Evolutionary conservation across 2,113 vertebrate species (phyloP).

Genomic region (Pica pica): DNA sequence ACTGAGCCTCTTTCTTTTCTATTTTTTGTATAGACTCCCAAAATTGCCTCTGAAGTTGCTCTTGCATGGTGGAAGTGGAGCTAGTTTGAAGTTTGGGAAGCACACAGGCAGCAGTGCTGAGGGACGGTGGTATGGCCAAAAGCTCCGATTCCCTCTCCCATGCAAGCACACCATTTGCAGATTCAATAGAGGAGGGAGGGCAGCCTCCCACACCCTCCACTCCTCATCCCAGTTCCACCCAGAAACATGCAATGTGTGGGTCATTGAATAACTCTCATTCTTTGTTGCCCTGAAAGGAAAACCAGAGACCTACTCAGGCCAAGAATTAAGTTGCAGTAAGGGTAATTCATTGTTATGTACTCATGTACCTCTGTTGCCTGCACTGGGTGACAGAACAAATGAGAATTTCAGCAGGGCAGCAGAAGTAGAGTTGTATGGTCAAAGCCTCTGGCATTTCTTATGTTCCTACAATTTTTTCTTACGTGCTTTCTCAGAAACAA

Average conservation of each 20-base stretch:
- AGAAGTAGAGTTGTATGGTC: neutral
- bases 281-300: neutral
- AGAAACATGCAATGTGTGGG: neutral
- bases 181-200: neutral
- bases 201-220: neutral
- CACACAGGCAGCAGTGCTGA: neutral
- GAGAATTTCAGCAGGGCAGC: neutral
- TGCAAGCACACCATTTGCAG: fast-evolving
- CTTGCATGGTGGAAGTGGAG: neutral
- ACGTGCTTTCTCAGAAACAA: neutral
- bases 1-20: neutral
- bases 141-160: neutral
- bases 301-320: neutral
- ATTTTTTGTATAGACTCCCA: neutral
- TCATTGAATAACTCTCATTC: neutral
- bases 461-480: neutral
- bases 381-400: neutral
- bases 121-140: fast-evolving
- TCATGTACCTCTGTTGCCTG: neutral
- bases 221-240: neutral
- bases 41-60: neutral
- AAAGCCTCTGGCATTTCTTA: neutral
- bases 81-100: neutral
- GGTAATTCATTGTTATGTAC: neutral
- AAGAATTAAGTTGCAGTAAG: neutral